Conservation (phyloP, 2,888 invertebrate species). For the Tanytarsus gracilentus region DNA sequence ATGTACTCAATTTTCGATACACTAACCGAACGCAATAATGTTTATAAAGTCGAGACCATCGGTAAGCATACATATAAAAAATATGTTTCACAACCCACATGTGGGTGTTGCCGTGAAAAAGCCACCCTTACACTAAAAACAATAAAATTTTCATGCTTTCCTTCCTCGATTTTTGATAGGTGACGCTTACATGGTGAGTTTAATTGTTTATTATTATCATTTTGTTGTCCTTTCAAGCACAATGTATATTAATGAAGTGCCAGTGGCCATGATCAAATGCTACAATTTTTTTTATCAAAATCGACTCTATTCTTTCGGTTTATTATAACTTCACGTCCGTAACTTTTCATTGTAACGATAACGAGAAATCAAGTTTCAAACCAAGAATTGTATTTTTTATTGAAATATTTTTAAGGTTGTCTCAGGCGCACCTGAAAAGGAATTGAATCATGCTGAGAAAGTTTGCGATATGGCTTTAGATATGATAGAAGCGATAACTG, state of each 20-base stretch:
- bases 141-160: constrained; percentile 22
- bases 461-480: constrained; percentile 94
- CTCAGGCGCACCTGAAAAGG: constrained; percentile 86
- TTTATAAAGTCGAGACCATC: constrained; percentile 70
- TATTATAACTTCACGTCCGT: too few species aligned
- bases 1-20: constrained; percentile 98
- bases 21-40: constrained; percentile 82
- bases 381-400: constrained; percentile 44
- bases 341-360: too few species aligned
- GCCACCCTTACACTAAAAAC: too few species aligned
- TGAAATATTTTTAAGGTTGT: constrained; percentile 97
- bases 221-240: not conserved
- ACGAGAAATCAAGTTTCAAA: too few species aligned
- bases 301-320: too few species aligned
- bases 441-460: constrained; percentile 80
- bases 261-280: too few species aligned
- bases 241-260: too few species aligned
- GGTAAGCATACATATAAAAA: too few species aligned
- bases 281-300: too few species aligned
- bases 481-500: constrained; percentile 88
- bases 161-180: too few species aligned
- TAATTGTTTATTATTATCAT: not conserved
- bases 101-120: too few species aligned
- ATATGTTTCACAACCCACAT: too few species aligned
- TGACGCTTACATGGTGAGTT: constrained; percentile 21